Evolutionary conservation across 2,888 invertebrate species (phyloP).

Genomic region (Cheilosia scutellata): DNA sequence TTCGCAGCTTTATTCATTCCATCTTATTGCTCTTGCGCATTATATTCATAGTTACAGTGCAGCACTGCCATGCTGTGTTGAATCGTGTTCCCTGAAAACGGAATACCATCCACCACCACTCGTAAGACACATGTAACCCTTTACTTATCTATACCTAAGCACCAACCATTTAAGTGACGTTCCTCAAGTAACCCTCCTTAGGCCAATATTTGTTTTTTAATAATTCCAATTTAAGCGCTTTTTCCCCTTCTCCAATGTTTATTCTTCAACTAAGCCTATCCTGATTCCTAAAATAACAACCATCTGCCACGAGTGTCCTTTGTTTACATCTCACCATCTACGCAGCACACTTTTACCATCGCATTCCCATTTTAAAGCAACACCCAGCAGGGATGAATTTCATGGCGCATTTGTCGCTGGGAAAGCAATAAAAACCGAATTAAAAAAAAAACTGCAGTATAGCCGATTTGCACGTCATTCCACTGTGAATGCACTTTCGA

Average conservation of each 20-base stretch:
- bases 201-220: constrained; percentile 56
- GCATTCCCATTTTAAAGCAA: constrained; percentile 7
- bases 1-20: too few species aligned
- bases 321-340: constrained; percentile 44
- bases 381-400: constrained; percentile 34
- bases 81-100: too few species aligned
- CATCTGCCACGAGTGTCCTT: constrained; percentile 57
- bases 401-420: constrained; percentile 20
- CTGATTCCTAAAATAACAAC: constrained; percentile 46
- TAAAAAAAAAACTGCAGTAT: constrained; percentile 44
- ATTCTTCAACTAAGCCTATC: constrained; percentile 32
- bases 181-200: constrained; percentile 51
- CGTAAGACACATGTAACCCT: neutral
- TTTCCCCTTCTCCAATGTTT: constrained; percentile 29
- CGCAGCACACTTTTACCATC: constrained; percentile 7
- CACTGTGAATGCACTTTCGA: constrained; percentile 68
- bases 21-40: too few species aligned
- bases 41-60: too few species aligned
- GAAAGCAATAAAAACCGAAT: constrained; percentile 35
- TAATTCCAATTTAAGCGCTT: constrained; percentile 53
- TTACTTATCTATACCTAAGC: neutral
- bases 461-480: constrained; percentile 55
- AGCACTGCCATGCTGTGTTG: too few species aligned
- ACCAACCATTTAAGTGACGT: constrained; percentile 42
- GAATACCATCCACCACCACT: too few species aligned